phyloP scores from a whole-genome alignment of 2,113 vertebrate genomes.

The Callocephalon fimbriatum region DNA sequence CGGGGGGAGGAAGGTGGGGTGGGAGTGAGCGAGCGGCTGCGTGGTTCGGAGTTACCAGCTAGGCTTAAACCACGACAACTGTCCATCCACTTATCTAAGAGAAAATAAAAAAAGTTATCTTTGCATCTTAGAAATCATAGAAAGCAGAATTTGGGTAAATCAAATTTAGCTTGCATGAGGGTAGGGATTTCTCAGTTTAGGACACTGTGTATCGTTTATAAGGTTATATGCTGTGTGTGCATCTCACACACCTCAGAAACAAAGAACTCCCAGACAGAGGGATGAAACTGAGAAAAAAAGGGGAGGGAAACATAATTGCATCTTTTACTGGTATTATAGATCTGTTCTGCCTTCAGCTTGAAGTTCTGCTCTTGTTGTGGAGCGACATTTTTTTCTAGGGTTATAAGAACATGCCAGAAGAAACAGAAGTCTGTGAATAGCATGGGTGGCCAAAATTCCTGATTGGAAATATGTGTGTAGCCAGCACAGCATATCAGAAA shows the following conservation, averaged over 20 bases:
- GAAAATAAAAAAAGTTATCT: background rate
- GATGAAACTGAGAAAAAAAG: background rate
- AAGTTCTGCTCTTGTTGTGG: background rate
- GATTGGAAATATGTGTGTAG: background rate
- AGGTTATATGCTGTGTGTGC: background rate
- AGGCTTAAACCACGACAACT: no score
- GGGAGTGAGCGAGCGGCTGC: no score
- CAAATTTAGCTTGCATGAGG: background rate
- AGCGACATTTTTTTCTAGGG: background rate
- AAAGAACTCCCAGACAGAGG: background rate
- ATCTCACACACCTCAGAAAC: background rate
- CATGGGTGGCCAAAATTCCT: background rate
- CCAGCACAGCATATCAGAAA: background rate
- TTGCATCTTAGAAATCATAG: background rate
- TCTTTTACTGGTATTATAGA: background rate
- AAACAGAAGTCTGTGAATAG: background rate
- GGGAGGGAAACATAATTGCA: background rate
- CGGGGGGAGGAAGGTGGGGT: no score
- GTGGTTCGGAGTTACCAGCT: no score
- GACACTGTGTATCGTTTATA: background rate
- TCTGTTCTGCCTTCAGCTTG: background rate
- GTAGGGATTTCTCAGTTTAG: background rate
- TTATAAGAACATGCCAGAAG: background rate
- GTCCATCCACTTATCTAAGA: background rate
- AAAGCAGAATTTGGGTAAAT: background rate